Base-by-base conservation (phyloP, 2,888 invertebrate species). In the Pheosia gnoma region DNA sequence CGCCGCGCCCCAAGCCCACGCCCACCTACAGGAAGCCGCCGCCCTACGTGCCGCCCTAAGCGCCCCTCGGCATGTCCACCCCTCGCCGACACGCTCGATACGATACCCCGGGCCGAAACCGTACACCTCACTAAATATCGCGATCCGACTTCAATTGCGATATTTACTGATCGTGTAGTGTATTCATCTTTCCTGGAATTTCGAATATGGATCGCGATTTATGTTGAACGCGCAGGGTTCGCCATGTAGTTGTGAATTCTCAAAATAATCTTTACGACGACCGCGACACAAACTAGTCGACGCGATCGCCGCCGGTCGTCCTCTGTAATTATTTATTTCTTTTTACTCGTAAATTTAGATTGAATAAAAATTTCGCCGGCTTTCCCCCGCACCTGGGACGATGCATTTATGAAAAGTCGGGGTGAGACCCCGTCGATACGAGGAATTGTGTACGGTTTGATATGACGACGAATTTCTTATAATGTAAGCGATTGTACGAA, bases 31-130 rank as follows among this genome's bases (percentile, higher is more conserved):
- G 98, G 84, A 98, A 98, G 91, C 99, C 99, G 59, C 98, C 99
- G 67, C 99, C 99, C 51, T 99, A 99, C 91, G 98, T 99, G 80
- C 98, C 99, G 78, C 99, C 99, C 92, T 99, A 98, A 98, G 87
- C 10, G 25, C 25, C 25, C 47, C 52, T 39, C 39, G 38, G 37
- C 49, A 10, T 36, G 2, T 45, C 47, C 47, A n/a, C 47, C 57
- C 59, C 25, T 6, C 49, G 11, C 36, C 47, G 11, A 5, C n/a
- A n/a, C 9, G 47, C 47, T n/a, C 43, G 43, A 10, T 10, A 45
- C 43, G n/a, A n/a, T 3, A 4, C 8, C 11, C 47, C 11, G n/a
- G 47, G 11, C 4, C 47, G 47, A 9, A 47, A n/a, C 47, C n/a
- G 5, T 5, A 11, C 4, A 11, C 9, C 6, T 47, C 47, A 11